Base-by-base conservation (phyloP, 2,888 invertebrate species). In the Geotrupes spiniger region DNA sequence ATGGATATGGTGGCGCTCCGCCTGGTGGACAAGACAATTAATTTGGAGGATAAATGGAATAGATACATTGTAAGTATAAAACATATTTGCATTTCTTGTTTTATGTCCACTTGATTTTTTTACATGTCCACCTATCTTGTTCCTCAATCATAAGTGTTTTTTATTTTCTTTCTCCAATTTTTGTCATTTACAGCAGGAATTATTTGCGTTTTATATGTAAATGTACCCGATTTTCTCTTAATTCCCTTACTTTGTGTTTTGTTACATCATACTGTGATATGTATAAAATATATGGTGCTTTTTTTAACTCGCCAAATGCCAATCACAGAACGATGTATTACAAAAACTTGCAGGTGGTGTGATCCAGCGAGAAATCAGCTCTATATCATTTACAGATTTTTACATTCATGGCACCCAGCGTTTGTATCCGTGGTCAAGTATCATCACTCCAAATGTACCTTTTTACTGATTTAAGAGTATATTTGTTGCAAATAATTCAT, bases 351-450 rank as follows among this genome's bases (percentile, higher is more conserved):
- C 64, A 64, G 62, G 63, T 53, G 59, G 56, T 57, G 55, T 60
- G 61, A 53, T 58, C 63, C 64, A 61, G 64, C 61, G 60, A 63
- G 63, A 66, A 67, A 66, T 68, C 65, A 66, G 66, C 64, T 63
- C 65, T 70, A 59, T 70, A 65, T 65, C 59, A 62, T 70, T 71
- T 71, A 63, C 69, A 70, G 70, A 69, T 71, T 66, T 66, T 66
- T 63, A 63, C 60, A 46, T 46, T 38, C 40, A 36, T 28, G 42
- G 42, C 41, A 50, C 39, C 39, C 38, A 43, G 41, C 49, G 40
- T 49, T 43, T 49, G 49, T 49, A 43, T 38, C 49, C 43, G 37
- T 36, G 44, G 33, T 49, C 38, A 43, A 49, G 40, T 49, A 40
- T 49, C 48, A 25, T 26, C 42, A 38, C 47, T 45, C 31, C 36